A percentile compares a stretch with the other conserved stretches of the same genome.
These are phyloP conservation scores for Hyposoter didymator DNA, from an alignment of 2,888 invertebrate species.

Conservation along the genomic window DNA sequence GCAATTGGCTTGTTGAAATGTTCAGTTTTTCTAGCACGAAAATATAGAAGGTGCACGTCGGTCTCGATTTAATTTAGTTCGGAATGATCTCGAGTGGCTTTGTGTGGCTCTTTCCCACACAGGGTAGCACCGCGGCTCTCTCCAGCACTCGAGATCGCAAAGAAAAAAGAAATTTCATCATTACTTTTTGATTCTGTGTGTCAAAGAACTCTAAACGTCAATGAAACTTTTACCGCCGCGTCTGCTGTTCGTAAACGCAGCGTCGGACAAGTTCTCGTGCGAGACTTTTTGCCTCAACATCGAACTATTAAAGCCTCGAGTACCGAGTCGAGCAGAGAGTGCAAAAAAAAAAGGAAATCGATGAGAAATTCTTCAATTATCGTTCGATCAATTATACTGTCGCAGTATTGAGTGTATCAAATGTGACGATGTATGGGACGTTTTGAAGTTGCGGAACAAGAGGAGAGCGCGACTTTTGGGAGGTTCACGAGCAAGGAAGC, in stretches of 20 bases:
- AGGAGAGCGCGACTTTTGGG: neutral
- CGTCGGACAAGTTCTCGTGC: neutral
- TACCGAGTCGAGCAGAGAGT: conserved; percentile 17
- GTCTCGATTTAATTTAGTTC: conserved; percentile 67
- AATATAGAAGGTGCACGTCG: conserved; percentile 34
- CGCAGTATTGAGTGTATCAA: neutral
- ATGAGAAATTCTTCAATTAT: neutral
- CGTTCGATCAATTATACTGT: neutral
- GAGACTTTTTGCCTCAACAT: conserved; percentile 4
- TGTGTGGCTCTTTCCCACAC: conserved; percentile 74
- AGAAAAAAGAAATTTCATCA: conserved; percentile 59
- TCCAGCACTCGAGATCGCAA: conserved; percentile 66
- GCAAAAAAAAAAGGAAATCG: neutral
- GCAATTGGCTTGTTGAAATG: neutral
- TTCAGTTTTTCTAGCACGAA: neutral
- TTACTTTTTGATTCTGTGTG: conserved; percentile 37
- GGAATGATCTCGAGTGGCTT: conserved; percentile 71
- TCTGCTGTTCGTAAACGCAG: conserved; percentile 7
- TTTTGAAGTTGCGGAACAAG: neutral
- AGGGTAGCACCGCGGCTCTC: conserved; percentile 66
- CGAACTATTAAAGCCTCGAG: conserved; percentile 39
- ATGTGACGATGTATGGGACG: conserved; percentile 6
- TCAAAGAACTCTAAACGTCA: conserved; percentile 61
- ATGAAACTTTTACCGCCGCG: conserved; percentile 37
- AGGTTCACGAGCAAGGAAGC: conserved; percentile 50